These are phyloP conservation scores for Plestiodon gilberti DNA, from an alignment of 2,113 vertebrate genomes.

Conservation along the genomic window DNA sequence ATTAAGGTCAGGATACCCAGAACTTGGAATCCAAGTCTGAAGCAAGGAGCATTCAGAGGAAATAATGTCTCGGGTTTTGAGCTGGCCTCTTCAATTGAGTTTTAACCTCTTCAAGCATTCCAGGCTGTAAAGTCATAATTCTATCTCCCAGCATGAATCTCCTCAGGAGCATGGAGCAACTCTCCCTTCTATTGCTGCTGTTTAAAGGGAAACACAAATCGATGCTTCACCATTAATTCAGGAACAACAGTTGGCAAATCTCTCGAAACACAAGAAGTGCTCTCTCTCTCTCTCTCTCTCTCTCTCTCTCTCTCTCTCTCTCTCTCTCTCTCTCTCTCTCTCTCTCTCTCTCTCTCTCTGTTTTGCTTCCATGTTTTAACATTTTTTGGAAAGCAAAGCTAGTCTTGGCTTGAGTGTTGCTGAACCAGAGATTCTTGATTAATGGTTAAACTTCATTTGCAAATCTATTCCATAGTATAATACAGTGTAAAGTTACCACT, in stretches of 20 bases:
- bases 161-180: not conserved
- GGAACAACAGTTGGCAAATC: slow-evolving; percentile 57
- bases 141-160: not conserved
- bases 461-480: slow-evolving; percentile 64
- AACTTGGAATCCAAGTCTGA: not conserved
- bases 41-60: not conserved
- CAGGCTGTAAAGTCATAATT: not conserved
- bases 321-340: too few relatives aligned
- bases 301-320: too few relatives aligned
- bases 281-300: too few relatives aligned
- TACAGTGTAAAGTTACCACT: slow-evolving; percentile 60
- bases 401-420: slow-evolving; percentile 52
- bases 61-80: not conserved
- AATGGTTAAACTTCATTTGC: slow-evolving; percentile 73
- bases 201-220: slow-evolving; percentile 50
- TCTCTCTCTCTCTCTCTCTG: too few relatives aligned
- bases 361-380: slow-evolving; percentile 18
- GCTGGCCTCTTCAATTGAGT: not conserved
- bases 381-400: slow-evolving; percentile 52
- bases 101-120: slow-evolving; percentile 23
- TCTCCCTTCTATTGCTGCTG: slow-evolving; percentile 33
- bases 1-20: not conserved
- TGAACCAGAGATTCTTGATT: slow-evolving; percentile 70
- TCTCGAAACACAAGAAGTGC: slow-evolving; percentile 57
- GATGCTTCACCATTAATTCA: slow-evolving; percentile 64